Conservation (phyloP, 92 coral and sea anemone species). For the Porites cylindrica region DNA sequence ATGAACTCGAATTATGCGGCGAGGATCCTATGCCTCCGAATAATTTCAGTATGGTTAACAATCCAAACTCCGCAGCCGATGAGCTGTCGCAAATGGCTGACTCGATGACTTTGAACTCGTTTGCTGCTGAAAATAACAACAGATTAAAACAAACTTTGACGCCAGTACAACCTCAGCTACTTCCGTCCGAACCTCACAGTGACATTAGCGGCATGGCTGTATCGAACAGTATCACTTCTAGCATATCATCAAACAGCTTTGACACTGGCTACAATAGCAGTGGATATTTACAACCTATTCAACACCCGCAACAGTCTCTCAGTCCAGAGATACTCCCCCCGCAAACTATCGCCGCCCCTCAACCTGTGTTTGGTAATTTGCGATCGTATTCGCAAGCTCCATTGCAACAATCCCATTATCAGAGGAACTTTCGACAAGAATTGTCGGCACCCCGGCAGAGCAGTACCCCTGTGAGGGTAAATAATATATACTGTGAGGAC, state of each 20-base stretch:
- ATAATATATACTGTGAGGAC: constrained; percentile 35
- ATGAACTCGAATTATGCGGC: constrained; percentile 79
- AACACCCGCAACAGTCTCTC: constrained; percentile 55
- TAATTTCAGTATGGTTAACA: constrained; percentile 72
- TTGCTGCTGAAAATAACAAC: constrained; percentile 58
- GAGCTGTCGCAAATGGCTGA: constrained; percentile 78
- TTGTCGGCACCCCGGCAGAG: constrained; percentile 19
- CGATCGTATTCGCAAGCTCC: constrained; percentile 12
- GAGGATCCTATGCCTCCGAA: constrained; percentile 79
- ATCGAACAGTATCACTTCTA: constrained; percentile 55
- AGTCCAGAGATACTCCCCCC: constrained; percentile 59
- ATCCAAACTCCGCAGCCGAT: constrained; percentile 85
- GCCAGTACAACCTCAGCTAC: constrained; percentile 67
- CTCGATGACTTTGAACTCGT: constrained; percentile 73
- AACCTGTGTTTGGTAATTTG: background rate
- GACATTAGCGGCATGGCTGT: constrained; percentile 41
- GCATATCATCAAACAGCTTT: constrained; percentile 66
- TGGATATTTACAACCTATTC: constrained; percentile 76
- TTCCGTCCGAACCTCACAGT: constrained; percentile 62
- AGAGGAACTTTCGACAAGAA: constrained; percentile 39
- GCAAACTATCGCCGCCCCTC: constrained; percentile 33
- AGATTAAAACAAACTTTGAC: constrained; percentile 73
- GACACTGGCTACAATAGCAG: constrained; percentile 83
- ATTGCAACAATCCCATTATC: constrained; percentile 60
- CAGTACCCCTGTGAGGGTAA: constrained; percentile 19